These are phyloP conservation scores for Neodiprion fabricii DNA, from an alignment of 1,140 invertebrate genomes.

Conservation along the genomic window DNA sequence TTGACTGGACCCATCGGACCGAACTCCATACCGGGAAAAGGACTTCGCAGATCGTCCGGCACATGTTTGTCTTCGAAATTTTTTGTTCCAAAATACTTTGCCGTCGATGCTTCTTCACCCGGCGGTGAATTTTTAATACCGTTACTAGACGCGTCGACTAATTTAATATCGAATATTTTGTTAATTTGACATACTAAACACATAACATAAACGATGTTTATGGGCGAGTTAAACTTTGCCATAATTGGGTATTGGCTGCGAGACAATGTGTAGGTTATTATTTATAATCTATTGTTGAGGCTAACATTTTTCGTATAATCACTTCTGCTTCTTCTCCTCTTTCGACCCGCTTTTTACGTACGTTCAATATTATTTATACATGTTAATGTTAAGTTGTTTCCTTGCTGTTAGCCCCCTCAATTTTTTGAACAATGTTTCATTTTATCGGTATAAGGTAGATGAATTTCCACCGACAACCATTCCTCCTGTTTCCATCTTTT, in stretches of 20 bases:
- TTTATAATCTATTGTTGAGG: no score
- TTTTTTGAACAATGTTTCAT: background rate
- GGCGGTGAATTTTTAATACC: slow-evolving; percentile 27
- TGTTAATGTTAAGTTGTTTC: background rate
- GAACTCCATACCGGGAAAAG: slow-evolving; percentile 51
- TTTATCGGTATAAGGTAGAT: background rate
- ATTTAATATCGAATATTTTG: slow-evolving; percentile 2
- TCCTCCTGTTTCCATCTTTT: background rate
- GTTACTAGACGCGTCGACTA: slow-evolving; percentile 32
- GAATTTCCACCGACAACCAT: background rate
- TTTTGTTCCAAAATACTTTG: slow-evolving; percentile 33
- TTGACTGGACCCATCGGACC: slow-evolving; percentile 52
- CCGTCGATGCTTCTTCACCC: slow-evolving; percentile 21
- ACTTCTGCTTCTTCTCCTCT: no score
- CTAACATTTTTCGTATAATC: no score
- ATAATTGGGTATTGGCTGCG: background rate
- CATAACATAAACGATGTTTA: background rate
- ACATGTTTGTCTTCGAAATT: slow-evolving; percentile 39
- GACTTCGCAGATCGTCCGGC: slow-evolving; percentile 34
- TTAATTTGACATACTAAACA: background rate
- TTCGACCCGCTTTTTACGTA: no score
- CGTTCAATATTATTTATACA: background rate
- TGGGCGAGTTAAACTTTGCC: background rate
- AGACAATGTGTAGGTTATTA: background rate
- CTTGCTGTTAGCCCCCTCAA: background rate